Evolutionary conservation across 2,113 vertebrate genomes (phyloP).

Genomic region (Ochotona curzoniae): DNA sequence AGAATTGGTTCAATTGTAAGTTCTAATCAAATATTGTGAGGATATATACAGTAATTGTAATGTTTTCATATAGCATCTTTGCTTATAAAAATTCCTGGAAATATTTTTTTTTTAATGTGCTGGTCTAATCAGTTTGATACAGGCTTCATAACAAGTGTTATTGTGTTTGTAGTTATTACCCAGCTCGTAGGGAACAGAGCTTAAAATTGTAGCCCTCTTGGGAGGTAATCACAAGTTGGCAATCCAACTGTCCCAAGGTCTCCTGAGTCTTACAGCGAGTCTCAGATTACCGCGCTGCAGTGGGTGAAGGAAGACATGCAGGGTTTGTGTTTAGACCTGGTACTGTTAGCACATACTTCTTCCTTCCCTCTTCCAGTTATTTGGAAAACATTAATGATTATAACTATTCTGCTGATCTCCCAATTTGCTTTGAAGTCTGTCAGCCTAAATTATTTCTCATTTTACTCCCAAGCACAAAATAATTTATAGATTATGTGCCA

Average conservation of each 20-base stretch:
- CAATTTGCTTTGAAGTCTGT: background rate
- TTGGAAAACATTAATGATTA: background rate
- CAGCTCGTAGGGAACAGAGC: background rate
- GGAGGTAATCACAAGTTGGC: background rate
- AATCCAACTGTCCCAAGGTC: background rate
- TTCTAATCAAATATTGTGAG: background rate
- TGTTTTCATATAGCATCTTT: background rate
- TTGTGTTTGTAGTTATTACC: background rate
- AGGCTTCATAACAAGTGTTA: background rate
- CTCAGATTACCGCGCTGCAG: background rate
- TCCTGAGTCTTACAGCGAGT: background rate
- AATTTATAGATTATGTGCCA: background rate
- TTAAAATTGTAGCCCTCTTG: background rate
- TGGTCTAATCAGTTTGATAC: background rate
- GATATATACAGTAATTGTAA: background rate
- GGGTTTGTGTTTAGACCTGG: background rate
- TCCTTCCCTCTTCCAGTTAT: fast-evolving
- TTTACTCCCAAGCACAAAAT: background rate
- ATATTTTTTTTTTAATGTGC: background rate
- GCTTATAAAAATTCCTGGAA: background rate
- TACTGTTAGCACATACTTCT: background rate
- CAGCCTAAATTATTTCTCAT: background rate
- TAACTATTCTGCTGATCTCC: background rate
- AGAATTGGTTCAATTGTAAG: background rate
- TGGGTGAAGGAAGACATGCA: background rate